phyloP scores from a whole-genome alignment of 2,888 invertebrate species.

The Rhimphoctona megacephalus region DNA sequence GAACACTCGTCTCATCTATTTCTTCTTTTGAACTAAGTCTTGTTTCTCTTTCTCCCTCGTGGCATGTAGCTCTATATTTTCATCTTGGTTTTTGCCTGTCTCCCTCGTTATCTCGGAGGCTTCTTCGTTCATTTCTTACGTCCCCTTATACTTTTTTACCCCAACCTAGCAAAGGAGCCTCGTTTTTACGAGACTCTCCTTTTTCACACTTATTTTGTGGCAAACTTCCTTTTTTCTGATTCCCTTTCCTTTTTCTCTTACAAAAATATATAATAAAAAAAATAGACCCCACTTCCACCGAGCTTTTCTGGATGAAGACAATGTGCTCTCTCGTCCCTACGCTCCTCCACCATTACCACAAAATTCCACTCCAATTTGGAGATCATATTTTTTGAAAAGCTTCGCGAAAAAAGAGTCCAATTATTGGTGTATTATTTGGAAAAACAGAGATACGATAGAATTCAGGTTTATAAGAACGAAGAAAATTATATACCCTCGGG shows the following conservation, averaged over 20 bases:
- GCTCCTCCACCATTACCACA: conserved; percentile 50
- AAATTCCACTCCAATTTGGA: conserved; percentile 31
- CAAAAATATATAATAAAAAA: conserved; percentile 24
- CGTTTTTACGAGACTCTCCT: conserved; percentile 56
- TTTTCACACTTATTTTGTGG: conserved; percentile 65
- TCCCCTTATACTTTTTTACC: conserved; percentile 14
- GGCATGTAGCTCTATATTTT: conserved; percentile 1
- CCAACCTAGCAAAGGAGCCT: not conserved
- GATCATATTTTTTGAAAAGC: conserved; percentile 1
- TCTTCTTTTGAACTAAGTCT: conserved; percentile 47
- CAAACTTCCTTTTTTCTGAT: conserved; percentile 33
- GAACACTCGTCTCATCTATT: conserved; percentile 67
- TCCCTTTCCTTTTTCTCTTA: conserved; percentile 28
- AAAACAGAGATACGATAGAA: not conserved
- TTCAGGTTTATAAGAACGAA: not conserved
- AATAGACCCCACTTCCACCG: conserved; percentile 13
- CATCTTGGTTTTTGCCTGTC: conserved; percentile 13
- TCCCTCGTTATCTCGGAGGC: conserved; percentile 6
- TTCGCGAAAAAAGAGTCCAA: not conserved
- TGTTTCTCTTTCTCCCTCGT: conserved; percentile 25
- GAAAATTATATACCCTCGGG: not conserved
- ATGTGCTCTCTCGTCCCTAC: conserved; percentile 38
- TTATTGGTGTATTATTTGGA: not conserved
- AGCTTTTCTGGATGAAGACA: conserved; percentile 40
- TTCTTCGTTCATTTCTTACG: conserved; percentile 17